Evolutionary conservation across 2,888 invertebrate species (phyloP), one percentile per base, ranked within the genome.

Genomic region (Ecdyonurus torrentis): DNA sequence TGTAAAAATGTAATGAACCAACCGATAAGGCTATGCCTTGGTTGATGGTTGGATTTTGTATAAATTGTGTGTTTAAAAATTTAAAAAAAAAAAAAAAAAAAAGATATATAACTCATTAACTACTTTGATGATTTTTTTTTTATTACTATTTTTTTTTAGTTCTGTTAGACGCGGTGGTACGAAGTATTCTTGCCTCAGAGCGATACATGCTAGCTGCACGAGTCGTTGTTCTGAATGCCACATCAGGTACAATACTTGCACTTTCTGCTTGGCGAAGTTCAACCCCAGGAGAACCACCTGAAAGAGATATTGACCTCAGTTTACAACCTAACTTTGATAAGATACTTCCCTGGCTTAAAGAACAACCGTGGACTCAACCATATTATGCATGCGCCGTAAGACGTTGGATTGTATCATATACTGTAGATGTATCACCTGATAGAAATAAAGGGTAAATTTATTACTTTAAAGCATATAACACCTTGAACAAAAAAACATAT

Each of bases 321-420:
- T 5, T 37, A 15, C 7, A 15, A 37, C 15, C 37, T 10, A 5
- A 15, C 7, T 7, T 23, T 7, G 59, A 23, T 22, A 7, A 5
- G 5, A 55, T n/a, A 5, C n/a, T 55, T 20, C 55, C 55, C 22
- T 55, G 55, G 55, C 5, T 55, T 5, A 5, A 5, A 5, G 22
- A 55, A 15, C 5, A 15, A 5, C 37, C 37, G 5, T 93, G 92
- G 92, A 92, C 91, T 20, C 85, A 82, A 70, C 92, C 93, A 0
- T 93, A 92, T 74, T 91, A 86, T 74, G 89, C 89, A 67, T 93
- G 93, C 75, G 82, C 82, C 65, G 80, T 82, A 25, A 81, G 83
- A 67, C 81, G 84, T 65, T 93, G 93, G 93, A 79, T 92, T 68
- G 79, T 92, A 60, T 91, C 91, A 2, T 93, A 92, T 74, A 90